These are phyloP conservation scores for Siderastrea radians DNA, from an alignment of 92 coral and sea anemone genomes.

Conservation along the genomic window DNA sequence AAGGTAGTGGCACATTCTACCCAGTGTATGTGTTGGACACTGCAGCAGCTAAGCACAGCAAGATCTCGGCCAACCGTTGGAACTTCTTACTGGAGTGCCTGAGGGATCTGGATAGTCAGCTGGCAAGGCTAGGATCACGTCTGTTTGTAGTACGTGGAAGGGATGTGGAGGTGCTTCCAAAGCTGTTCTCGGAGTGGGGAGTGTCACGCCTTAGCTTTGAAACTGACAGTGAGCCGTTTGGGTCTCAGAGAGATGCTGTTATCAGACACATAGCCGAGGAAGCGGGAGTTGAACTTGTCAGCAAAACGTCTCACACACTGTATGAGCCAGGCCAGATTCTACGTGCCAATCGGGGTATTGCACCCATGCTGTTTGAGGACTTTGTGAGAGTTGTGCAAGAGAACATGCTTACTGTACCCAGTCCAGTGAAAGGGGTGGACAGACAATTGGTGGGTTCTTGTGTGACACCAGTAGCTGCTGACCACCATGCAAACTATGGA, in stretches of 20 bases:
- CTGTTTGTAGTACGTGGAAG: conserved; percentile 86
- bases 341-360: conserved; percentile 52
- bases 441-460: conserved; percentile 44
- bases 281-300: conserved; percentile 75
- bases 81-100: conserved; percentile 78
- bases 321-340: conserved; percentile 71
- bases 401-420: conserved; percentile 35
- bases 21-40: conserved; percentile 85
- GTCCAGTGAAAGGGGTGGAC: conserved; percentile 57
- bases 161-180: conserved; percentile 66
- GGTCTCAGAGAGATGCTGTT: conserved; percentile 77
- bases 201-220: conserved; percentile 81
- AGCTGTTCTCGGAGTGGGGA: conserved; percentile 77
- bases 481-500: conserved; percentile 32
- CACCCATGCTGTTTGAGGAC: conserved; percentile 73
- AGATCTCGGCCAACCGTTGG: conserved; percentile 84
- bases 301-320: conserved; percentile 81
- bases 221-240: conserved; percentile 82
- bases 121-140: conserved; percentile 75
- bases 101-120: conserved; percentile 73
- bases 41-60: conserved; percentile 63
- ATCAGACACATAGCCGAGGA: conserved; percentile 68
- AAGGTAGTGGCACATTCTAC: conserved; percentile 73
- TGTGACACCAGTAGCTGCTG: conserved; percentile 35
- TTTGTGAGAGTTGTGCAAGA: conserved; percentile 64